Evolutionary conservation across 92 coral and sea anemone species (phyloP).

Genomic region (Chrysogorgia sp.): DNA sequence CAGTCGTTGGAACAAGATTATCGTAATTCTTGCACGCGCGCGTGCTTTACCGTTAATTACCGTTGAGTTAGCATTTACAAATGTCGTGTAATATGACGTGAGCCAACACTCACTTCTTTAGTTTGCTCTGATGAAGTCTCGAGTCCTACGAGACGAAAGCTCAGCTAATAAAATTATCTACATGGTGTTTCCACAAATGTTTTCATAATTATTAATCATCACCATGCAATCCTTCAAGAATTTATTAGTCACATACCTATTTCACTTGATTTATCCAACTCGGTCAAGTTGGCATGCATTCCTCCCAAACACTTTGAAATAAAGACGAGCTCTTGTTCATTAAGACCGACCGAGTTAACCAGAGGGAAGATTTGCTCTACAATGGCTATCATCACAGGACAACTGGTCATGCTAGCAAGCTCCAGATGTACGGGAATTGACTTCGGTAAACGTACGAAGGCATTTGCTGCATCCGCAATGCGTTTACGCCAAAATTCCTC

Average conservation of each 20-base stretch:
- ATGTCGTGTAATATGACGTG: too few relatives aligned
- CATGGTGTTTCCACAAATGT: too few relatives aligned
- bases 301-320: constrained; percentile 33
- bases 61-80: too few relatives aligned
- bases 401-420: constrained; percentile 89
- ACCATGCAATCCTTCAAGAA: not conserved
- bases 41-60: too few relatives aligned
- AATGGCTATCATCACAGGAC: constrained; percentile 71
- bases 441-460: constrained; percentile 41
- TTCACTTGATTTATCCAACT: constrained; percentile 5
- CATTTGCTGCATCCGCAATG: constrained; percentile 6
- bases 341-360: constrained; percentile 82
- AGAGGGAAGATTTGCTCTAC: constrained; percentile 80
- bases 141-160: too few relatives aligned
- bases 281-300: constrained; percentile 11
- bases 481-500: constrained; percentile 60
- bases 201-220: too few relatives aligned
- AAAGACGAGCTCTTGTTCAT: constrained; percentile 86
- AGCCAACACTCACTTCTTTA: too few relatives aligned
- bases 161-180: too few relatives aligned
- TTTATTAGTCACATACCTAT: constrained; percentile 1
- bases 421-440: constrained; percentile 83
- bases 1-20: not conserved
- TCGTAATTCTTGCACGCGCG: not conserved
- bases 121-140: too few relatives aligned